Base-by-base conservation (phyloP, 2,797 vertebrate species). In the Gymnocypris eckloni region DNA sequence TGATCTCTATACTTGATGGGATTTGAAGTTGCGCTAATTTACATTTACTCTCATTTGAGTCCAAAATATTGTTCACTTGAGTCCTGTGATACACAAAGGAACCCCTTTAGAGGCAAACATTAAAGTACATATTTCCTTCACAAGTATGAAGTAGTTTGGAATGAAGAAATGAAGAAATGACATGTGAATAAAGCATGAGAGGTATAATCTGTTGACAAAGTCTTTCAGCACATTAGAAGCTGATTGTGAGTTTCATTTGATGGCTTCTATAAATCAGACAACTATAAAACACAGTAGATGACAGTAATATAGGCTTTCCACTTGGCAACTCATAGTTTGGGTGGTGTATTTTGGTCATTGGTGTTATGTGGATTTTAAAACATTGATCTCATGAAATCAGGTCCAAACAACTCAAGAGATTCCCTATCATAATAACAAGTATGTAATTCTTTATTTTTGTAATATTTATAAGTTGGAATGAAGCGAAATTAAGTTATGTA, bases 221-320 rank as follows among this genome's bases (percentile, higher is more conserved):
- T 33, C 75, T 85, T 85, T 85, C 75, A 56, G 45, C 83, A 79
- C 75, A 56, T 79, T 79, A 70, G 37, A 77, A 15, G 16, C 16
- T 54, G 50, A 59, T 79, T 71, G 59, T 70, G 11, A 37, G 50
- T 37, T 71, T 79, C 18, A n/a, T 85, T 79, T 71, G n/a, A 85
- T 79, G 33, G 50, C 52, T 71, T n/a, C 66, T 56, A 79, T 85
- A 84, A 84, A 84, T 79, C 83, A 79, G 25, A n/a, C 48, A 59
- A 45, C 64, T 28, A 84, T 77, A 78, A 84, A 84, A 56, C 48
- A 4, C 61, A 22, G 16, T 25, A 20, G n/a, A 69, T 54, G 73
- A 84, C 83, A 79, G 66, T 43, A 70, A 78, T 79, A 84, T 45
- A 70, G 56, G 39, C 56, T 45, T 81, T 81, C 20, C 8, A 37